Evolutionary conservation across 2,113 vertebrate genomes (phyloP).

Genomic region (Columbina picui): DNA sequence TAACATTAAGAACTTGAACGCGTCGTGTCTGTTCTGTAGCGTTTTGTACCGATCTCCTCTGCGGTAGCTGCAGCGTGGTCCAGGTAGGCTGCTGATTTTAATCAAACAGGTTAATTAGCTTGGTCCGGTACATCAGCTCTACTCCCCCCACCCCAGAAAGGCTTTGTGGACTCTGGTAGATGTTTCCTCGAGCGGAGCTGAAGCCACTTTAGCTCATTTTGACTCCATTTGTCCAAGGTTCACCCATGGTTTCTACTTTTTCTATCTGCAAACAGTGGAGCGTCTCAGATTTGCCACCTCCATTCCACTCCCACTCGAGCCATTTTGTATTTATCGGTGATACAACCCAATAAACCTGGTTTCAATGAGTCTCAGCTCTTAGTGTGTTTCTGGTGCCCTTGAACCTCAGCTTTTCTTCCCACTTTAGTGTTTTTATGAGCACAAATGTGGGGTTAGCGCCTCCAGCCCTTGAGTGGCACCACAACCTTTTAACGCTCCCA

Average conservation of each 20-base stretch:
- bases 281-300: not conserved
- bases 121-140: not conserved
- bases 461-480: not conserved
- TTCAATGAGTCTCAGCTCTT: not conserved
- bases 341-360: constrained; percentile 63
- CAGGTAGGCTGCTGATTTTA: not conserved
- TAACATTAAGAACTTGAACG: not conserved
- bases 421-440: rapidly evolving
- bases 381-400: not conserved
- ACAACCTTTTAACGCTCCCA: not conserved
- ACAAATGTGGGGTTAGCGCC: rapidly evolving
- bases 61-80: not conserved
- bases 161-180: not conserved
- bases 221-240: not conserved
- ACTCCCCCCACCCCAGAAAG: not conserved
- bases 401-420: not conserved
- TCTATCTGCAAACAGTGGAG: not conserved
- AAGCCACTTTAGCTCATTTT: not conserved
- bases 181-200: not conserved
- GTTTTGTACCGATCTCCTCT: rapidly evolving
- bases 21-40: not conserved
- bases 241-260: not conserved
- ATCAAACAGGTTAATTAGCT: not conserved
- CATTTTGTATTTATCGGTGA: constrained; percentile 44
- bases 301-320: not conserved